Conservation (phyloP, 1,140 invertebrate genomes). For the Atopsyche davidsoni region DNA sequence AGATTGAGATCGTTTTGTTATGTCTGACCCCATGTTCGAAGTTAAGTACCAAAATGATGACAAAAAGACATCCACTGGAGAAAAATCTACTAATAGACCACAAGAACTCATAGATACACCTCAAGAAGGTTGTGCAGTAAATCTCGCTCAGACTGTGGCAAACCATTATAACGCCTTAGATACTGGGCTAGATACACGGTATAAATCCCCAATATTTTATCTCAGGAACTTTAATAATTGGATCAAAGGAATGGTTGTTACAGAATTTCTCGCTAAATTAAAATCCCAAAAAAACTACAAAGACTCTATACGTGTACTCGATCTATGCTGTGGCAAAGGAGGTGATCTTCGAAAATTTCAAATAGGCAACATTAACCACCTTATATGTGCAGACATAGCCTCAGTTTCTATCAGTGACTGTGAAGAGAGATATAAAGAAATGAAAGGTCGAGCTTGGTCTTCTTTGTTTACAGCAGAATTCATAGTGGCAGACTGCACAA, state of each 20-base stretch:
- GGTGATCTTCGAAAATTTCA: slow-evolving; percentile 96
- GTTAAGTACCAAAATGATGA: too few relatives aligned
- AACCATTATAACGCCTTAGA: slow-evolving; percentile 79
- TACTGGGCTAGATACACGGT: slow-evolving; percentile 73
- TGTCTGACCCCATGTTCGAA: too few relatives aligned
- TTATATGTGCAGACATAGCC: slow-evolving; percentile 96
- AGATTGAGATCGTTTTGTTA: too few relatives aligned
- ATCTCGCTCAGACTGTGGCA: slow-evolving; percentile 62
- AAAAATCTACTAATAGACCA: too few relatives aligned
- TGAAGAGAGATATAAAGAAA: slow-evolving; percentile 59
- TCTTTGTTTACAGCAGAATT: slow-evolving; percentile 81
- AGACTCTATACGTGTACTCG: slow-evolving; percentile 56
- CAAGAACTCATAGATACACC: too few relatives aligned
- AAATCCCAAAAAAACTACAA: slow-evolving; percentile 51
- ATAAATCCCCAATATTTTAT: slow-evolving; percentile 84
- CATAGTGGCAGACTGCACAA: slow-evolving; percentile 85
- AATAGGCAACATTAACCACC: slow-evolving; percentile 71
- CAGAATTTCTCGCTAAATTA: slow-evolving; percentile 40
- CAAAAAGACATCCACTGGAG: too few relatives aligned
- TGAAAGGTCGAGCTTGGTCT: slow-evolving; percentile 39
- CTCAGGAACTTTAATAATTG: slow-evolving; percentile 98
- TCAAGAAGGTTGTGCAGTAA: too few relatives aligned
- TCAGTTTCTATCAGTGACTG: slow-evolving; percentile 86
- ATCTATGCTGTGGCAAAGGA: slow-evolving; percentile 90
- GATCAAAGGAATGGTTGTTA: slow-evolving; percentile 92